Evolutionary conservation across 2,797 vertebrate genomes (phyloP), one percentile per base, ranked within the genome.

Genomic region (Enteromius thamalakanensis): DNA sequence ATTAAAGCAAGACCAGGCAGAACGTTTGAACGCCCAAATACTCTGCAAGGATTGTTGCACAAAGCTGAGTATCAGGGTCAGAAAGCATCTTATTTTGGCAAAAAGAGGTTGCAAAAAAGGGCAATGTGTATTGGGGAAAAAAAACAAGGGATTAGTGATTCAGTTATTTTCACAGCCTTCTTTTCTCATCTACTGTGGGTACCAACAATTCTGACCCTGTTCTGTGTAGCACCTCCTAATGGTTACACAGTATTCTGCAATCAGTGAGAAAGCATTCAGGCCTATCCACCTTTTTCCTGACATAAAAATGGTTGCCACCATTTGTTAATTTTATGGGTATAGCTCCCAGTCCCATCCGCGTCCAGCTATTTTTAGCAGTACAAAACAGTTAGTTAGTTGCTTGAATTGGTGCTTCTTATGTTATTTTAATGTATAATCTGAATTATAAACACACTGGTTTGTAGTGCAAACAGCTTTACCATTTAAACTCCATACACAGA

Each of bases 191-290:
- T 23, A 11, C n/a, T 10, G 10, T 11, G 9, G 21, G n/a, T 11
- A 23, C n/a, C 9, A 23, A 58, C 10, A 23, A 58, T 58, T 58
- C 9, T 58, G 55, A 58, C n/a, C 9, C n/a, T 55, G 76, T 84
- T 90, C 81, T 89, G 85, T 74, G 75, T 86, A 76, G 87, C 82
- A 83, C 91, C 92, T 90, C 91, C 93, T 91, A 86, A 90, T 92
- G 93, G 91, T 86, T 81, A 79, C 7, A 79, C 1, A 19, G 29
- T 29, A 88, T 67, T 81, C n/a, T 23, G 60, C 87, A 81, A 8
- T 19, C 19, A 32, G 47, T 45, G 10, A 60, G 47, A 74, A 23
- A 21, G 8, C 21, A 47, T 29, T 40, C 19, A 23, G 34, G 32
- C 49, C 29, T 51, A 51, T 74, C 42, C 42, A 45, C 42, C 42